These are phyloP conservation scores for Papilio aristodemus DNA, from an alignment of 1,140 invertebrate species.

Conservation along the genomic window DNA sequence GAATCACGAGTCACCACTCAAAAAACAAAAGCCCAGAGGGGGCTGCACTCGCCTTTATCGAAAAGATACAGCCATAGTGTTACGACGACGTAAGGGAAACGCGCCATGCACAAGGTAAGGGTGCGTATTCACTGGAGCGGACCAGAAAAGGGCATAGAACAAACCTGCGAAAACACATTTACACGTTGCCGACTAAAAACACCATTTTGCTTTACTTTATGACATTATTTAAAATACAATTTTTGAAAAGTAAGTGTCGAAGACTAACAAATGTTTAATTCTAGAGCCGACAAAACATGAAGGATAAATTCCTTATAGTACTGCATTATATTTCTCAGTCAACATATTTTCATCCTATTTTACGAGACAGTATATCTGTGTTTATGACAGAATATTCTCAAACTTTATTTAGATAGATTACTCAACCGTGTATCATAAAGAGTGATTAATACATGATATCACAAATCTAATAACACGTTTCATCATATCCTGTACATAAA, in stretches of 20 bases:
- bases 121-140: slow-evolving; percentile 7
- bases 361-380: not conserved
- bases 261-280: too few relatives aligned
- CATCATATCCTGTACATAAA: not conserved
- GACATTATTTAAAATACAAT: not conserved
- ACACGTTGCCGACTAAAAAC: not conserved
- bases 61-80: slow-evolving; percentile 5
- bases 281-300: not conserved
- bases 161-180: not conserved
- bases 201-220: not conserved
- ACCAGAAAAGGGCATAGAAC: slow-evolving; percentile 1
- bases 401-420: too few relatives aligned
- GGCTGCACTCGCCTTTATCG: slow-evolving; percentile 21
- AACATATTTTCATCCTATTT: not conserved
- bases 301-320: not conserved
- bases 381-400: not conserved
- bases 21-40: slow-evolving; percentile 21
- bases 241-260: too few relatives aligned
- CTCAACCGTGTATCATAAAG: slow-evolving; percentile 9
- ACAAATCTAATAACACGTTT: not conserved
- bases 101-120: not conserved
- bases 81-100: not conserved
- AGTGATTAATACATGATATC: slow-evolving; percentile 4
- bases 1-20: slow-evolving; percentile 27
- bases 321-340: not conserved